A percentile compares a stretch with the other conserved stretches of the same genome.
These are phyloP conservation scores for Tachyglossus aculeatus DNA, from an alignment of 2,797 vertebrate species.

Conservation along the genomic window DNA sequence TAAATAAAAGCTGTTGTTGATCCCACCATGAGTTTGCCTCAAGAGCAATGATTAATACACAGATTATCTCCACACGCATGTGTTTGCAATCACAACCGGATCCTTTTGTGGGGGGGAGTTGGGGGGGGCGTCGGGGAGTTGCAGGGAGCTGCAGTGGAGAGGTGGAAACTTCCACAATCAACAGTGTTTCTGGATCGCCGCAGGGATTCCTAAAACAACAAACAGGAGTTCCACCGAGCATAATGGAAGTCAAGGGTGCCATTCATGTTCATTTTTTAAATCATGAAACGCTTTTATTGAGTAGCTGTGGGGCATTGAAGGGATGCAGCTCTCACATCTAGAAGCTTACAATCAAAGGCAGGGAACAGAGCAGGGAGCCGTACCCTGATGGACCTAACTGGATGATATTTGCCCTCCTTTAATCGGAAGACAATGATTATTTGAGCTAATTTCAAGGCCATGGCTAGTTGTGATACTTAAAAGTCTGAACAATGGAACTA, in stretches of 20 bases:
- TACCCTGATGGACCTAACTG: too few species aligned
- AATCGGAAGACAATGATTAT: too few species aligned
- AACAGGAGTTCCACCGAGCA: not conserved
- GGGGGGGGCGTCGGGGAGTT: too few species aligned
- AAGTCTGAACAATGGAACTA: too few species aligned
- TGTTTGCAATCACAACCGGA: slow-evolving; percentile 13
- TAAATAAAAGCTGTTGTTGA: slow-evolving; percentile 32
- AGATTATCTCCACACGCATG: slow-evolving; percentile 14
- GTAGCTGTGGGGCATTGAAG: not conserved
- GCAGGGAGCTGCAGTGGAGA: not conserved
- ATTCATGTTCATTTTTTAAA: not conserved
- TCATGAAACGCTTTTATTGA: not conserved
- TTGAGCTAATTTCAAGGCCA: too few species aligned
- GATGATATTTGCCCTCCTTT: too few species aligned
- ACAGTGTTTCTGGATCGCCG: too few species aligned
- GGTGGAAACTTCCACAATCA: not conserved
- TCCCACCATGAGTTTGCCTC: slow-evolving; percentile 10
- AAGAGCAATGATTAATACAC: slow-evolving; percentile 18
- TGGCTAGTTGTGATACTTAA: too few species aligned
- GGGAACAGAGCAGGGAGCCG: too few species aligned
- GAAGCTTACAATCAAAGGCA: not conserved
- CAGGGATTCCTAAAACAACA: not conserved
- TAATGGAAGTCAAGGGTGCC: not conserved
- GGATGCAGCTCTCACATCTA: not conserved
- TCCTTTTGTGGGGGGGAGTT: not conserved